Conservation (phyloP, 2,113 vertebrate species). For the Rhagologus leucostigma region DNA sequence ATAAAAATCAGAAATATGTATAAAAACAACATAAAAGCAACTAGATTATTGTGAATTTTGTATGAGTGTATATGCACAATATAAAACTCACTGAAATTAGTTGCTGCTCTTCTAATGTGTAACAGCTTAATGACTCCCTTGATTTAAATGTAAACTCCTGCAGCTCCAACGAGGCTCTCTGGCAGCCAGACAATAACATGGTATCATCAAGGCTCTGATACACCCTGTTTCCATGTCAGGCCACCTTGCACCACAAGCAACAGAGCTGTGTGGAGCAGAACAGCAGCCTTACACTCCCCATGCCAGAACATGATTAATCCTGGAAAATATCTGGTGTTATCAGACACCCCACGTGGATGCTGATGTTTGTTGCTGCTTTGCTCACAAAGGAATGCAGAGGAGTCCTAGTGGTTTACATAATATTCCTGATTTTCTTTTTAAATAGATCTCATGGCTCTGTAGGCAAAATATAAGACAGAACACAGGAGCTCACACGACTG, state of each 20-base stretch:
- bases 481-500: background rate
- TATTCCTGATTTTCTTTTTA: background rate
- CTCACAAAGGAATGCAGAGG: background rate
- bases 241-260: background rate
- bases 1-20: background rate
- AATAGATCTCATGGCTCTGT: background rate
- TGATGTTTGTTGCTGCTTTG: background rate
- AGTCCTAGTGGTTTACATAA: background rate
- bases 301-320: background rate
- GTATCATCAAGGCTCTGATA: background rate
- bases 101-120: background rate
- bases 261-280: background rate
- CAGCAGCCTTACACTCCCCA: background rate
- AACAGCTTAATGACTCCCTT: background rate
- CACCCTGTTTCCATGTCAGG: background rate
- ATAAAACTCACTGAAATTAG: background rate
- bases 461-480: background rate
- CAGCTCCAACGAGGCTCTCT: background rate
- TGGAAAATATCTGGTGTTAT: background rate
- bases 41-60: background rate
- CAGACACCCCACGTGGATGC: background rate
- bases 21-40: background rate
- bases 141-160: background rate
- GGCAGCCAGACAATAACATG: background rate
- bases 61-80: background rate